Evolutionary conservation across 2,113 vertebrate genomes (phyloP).

Genomic region (Pampusana beccarii): DNA sequence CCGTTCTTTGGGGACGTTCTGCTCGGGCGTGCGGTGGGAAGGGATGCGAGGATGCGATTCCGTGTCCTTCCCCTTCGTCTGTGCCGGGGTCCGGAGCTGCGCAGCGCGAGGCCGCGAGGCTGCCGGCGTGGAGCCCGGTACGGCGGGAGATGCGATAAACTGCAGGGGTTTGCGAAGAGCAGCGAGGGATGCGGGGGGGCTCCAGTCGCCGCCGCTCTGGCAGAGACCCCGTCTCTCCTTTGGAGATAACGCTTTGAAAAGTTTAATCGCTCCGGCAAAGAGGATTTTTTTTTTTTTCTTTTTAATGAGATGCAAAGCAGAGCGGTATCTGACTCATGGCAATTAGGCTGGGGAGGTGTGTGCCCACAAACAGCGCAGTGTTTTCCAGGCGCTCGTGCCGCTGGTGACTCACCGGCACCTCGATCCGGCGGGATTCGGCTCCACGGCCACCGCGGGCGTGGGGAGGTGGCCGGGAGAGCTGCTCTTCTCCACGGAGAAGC

Average conservation of each 20-base stretch:
- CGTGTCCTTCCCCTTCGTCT: neutral
- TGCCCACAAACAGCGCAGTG: neutral
- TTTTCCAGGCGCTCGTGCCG: neutral
- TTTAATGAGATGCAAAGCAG: neutral
- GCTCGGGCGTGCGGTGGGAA: fast-evolving
- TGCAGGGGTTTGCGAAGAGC: neutral
- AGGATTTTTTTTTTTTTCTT: neutral
- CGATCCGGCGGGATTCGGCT: neutral
- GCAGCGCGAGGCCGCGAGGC: fast-evolving
- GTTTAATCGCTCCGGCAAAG: neutral
- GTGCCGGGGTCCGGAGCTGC: fast-evolving
- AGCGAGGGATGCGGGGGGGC: neutral
- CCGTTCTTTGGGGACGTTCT: neutral
- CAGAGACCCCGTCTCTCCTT: neutral
- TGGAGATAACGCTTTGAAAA: neutral
- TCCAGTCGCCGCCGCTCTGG: neutral
- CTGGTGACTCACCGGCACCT: neutral
- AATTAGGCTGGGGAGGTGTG: neutral
- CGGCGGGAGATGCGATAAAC: fast-evolving
- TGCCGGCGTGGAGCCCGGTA: fast-evolving
- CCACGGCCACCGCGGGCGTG: no score
- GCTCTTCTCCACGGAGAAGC: neutral
- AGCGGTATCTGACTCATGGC: neutral
- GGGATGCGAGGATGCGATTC: fast-evolving
- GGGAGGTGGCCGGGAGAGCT: neutral